Evolutionary conservation across 1,140 invertebrate species (phyloP).

Genomic region (Heliconius melpomene): DNA sequence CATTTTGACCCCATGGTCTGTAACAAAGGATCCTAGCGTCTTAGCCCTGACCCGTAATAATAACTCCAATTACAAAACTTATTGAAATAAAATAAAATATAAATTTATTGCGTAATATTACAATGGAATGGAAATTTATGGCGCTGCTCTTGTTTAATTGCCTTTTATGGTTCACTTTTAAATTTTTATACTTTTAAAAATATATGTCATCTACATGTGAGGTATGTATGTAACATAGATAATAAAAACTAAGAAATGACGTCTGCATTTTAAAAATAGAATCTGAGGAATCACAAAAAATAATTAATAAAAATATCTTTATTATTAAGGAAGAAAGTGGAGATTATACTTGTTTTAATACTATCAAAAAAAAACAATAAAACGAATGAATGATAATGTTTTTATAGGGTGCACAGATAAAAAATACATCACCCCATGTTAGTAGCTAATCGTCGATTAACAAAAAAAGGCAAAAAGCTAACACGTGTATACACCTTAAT

Average conservation of each 20-base stretch:
- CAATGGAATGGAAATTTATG: conserved; percentile 2
- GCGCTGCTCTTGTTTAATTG: background rate
- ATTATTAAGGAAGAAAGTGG: too few species aligned
- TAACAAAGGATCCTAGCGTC: conserved; percentile 61
- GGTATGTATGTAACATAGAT: too few species aligned
- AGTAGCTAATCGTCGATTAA: conserved; percentile 8
- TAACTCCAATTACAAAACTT: conserved; percentile 69
- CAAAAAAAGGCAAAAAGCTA: conserved; percentile 47
- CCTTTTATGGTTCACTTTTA: too few species aligned
- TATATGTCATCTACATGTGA: too few species aligned
- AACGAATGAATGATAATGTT: background rate
- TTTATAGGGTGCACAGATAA: background rate
- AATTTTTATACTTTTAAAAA: too few species aligned
- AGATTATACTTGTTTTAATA: too few species aligned
- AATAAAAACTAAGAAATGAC: too few species aligned
- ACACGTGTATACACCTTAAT: conserved; percentile 70
- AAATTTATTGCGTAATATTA: conserved; percentile 46
- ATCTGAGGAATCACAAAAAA: too few species aligned
- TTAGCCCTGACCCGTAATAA: conserved; percentile 75
- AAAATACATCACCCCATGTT: background rate
- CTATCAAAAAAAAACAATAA: background rate
- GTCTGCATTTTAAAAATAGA: too few species aligned
- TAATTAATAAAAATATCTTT: too few species aligned
- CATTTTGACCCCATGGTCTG: conserved; percentile 68
- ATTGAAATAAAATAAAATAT: conserved; percentile 77